Evolutionary conservation across 2,888 invertebrate genomes (phyloP), one percentile per base, ranked within the genome.

Genomic region (Archips xylosteana): DNA sequence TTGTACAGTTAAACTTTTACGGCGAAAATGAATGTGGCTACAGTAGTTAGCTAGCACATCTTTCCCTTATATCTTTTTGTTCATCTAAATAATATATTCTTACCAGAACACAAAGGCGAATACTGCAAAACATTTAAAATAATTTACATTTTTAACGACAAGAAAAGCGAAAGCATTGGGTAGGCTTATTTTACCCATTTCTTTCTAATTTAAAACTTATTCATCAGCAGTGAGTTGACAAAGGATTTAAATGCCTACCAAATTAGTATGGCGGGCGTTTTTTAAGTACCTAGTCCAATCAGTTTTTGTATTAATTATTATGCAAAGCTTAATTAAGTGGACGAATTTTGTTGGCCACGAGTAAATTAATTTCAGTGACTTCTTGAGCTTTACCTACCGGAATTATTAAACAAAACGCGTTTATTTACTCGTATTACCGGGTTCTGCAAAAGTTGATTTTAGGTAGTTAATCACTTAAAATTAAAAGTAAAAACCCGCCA

Each of bases 311-410:
- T 83, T 83, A 86, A 87, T 89, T 86, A 89, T 86, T 91, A 92
- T 92, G 91, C 89, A 92, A 92, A 92, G 88, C 88, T 86, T 89
- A 89, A 90, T 89, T 89, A 88, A 89, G 87, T 86, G 86, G 80
- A 83, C 81, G 84, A 81, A 85, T 86, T 88, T 85, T 47, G 49
- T 86, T 83, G 83, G 87, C 86, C 82, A 85, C 82, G 81, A 81
- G 81, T 83, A 79, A 79, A 82, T 83, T 85, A 87, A 87, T 86
- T 87, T 81, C 81, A 82, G 80, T 81, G 87, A 82, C 87, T 82
- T 79, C 82, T 83, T 36, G 36, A 15, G 32, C 36, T 39, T 34
- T 34, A n/a, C n/a, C 32, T 12, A 32, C 15, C 57, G 12, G 32
- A 23, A 32, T 32, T 2, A 23, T 23, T 9, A 23, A 54, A 54